Base-by-base conservation (phyloP, 1,140 invertebrate species). In the Drosophila triauraria region DNA sequence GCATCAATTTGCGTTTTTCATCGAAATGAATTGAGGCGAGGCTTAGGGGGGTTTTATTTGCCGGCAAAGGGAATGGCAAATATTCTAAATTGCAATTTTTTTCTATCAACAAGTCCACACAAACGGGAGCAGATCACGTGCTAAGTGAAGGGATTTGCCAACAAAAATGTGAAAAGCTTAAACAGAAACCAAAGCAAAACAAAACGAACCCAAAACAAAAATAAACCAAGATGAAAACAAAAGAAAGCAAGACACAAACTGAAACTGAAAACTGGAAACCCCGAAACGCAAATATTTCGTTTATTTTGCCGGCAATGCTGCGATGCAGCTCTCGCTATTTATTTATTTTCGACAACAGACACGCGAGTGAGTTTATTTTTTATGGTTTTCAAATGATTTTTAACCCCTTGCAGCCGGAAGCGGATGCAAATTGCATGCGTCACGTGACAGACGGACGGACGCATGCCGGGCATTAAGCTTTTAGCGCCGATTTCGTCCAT, bases 371-470 rank as follows among this genome's bases (percentile, higher is more conserved):
- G 70, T 72, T 72, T 90, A 90, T 85, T 90, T 90, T 90, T 90
- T 90, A 90, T 90, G 85, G 85, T 90, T 90, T 90, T 79, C 88
- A 90, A 90, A 90, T 90, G 85, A 90, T 90, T 90, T 90, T 90
- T 77, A 90, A 90, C 85, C 85, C 85, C 78, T 35, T 61, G 74
- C 82, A 59, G 78, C 85, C 85, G 85, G 85, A 90, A 90, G 81
- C 85, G 85, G 85, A 90, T 90, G 85, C 85, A 83, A 90, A 90
- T 90, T 90, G 85, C 85, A 90, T 90, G 85, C 85, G 85, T 90
- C 85, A 90, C 85, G 85, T 90, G 85, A 90, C 85, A 90, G 78
- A 79, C 85, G 63, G 76, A 70, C 84, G 65, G 72, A 69, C 75
- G 75, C 74, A 77, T 75, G 75, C 68, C 40, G 77, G 76, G 83